Evolutionary conservation across 2,888 invertebrate species (phyloP), one percentile per base, ranked within the genome.

Genomic region (Hypomecis atomaria): DNA sequence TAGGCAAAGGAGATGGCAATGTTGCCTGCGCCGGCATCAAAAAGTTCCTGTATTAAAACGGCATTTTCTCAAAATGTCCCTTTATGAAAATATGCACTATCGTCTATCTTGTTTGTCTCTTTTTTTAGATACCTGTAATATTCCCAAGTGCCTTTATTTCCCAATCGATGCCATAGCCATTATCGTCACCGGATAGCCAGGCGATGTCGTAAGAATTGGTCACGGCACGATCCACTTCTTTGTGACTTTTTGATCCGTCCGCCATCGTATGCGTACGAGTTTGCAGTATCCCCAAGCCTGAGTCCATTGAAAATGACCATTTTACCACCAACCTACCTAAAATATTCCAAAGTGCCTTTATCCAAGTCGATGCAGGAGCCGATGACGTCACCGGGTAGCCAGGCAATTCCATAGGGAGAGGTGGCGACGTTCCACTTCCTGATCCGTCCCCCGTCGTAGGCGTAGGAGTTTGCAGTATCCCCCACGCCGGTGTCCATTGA

Each of bases 381-480:
- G 62, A 97, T 96, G 56, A 97, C 95, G 85, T 97, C 97, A 13
- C 97, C 97, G n/a, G 95, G 94, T 70, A 96, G 90, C 97, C 97
- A 97, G 13, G 94, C 88, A 77, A 95, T 95, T 0, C 97, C 97
- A 80, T 97, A 97, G 70, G 94, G 94, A 7, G 94, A 87, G 0
- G 95, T 95, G 40, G 94, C 93, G 0, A 95, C 94, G 75, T 96
- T 96, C 96, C 96, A 96, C 76, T 94, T 95, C 60, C 95, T 86
- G 0, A 95, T 86, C 8, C 96, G 89, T 62, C 95, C 95, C 0
- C 96, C 96, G 81, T 96, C 96, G 77, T 96, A 97, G 0, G 96
- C 96, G 82, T 96, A 97, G 0, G 97, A 97, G 74, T 95, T 93
- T 5, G 94, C 90, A 0, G 97, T 96, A 76, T 97, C 97, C 0